Evolutionary conservation across 2,888 invertebrate species (phyloP), one percentile per base, ranked within the genome.

Genomic region (Latheticus oryzae): DNA sequence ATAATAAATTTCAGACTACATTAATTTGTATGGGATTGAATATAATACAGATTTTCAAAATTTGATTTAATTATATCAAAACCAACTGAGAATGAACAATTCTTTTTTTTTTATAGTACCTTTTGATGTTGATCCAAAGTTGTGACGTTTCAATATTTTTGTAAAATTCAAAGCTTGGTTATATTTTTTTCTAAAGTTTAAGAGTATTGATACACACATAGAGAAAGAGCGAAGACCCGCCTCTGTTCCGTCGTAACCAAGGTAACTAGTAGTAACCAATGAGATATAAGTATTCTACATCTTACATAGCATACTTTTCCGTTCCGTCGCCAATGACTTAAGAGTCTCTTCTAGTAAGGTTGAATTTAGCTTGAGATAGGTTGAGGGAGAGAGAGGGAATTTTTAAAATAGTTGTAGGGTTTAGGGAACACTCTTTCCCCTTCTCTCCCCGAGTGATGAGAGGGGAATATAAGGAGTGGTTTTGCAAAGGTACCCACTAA

Each of bases 271-370:
- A 65, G 71, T 73, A 74, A 73, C 77, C 77, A 77, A 77, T 77
- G 74, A 75, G 75, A 76, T 70, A 75, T 76, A 76, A 76, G 76
- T 76, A 75, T 76, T 67, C 64, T 70, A 70, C 75, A 74, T 77
- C 77, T 77, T 77, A 77, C 72, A 69, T 74, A 66, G n/a, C 63
- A 26, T 26, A 50, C 50, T 50, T 50, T 50, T 50, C 26, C 24
- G 17, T 15, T 37, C 65, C 60, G 69, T 69, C 71, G 69, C 69
- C 69, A 63, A 67, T 70, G 71, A 72, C 68, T 72, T 72, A 72
- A 70, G 70, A 71, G 73, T 71, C 69, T 63, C 67, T 65, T 65
- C 67, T 64, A 60, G 64, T 76, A 76, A 73, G 74, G 75, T 62
- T 61, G 72, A 74, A 67, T 70, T 70, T 76, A 68, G 75, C 74